A percentile compares a stretch with the other conserved stretches of the same genome.
Conservation (phyloP, 2,113 vertebrate genomes). For the Lonchura striata region DNA sequence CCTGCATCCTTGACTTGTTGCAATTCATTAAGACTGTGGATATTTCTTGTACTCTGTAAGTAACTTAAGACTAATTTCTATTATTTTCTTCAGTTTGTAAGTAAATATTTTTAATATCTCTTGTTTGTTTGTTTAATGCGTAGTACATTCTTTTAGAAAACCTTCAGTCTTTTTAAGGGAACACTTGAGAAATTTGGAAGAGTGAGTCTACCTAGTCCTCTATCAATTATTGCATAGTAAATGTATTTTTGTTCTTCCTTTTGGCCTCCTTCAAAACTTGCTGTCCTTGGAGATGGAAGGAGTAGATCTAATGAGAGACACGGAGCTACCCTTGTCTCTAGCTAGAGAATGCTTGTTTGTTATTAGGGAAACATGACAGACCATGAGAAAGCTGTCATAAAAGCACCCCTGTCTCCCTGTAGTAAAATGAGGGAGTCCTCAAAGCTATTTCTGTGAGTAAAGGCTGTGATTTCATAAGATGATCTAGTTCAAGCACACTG, state of each 20-base stretch:
- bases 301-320: neutral
- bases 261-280: neutral
- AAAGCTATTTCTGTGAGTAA: neutral
- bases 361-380: neutral
- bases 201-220: neutral
- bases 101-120: neutral
- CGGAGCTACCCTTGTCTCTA: neutral
- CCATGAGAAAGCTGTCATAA: neutral
- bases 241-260: neutral
- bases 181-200: neutral
- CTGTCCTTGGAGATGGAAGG: neutral
- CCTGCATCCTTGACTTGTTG: neutral
- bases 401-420: neutral
- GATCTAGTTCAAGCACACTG: neutral
- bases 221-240: neutral
- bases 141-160: neutral
- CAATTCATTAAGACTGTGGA: neutral
- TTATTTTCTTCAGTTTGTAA: neutral
- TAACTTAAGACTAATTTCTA: neutral
- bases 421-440: neutral
- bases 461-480: neutral
- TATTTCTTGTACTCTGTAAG: neutral
- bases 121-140: neutral
- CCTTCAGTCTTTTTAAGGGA: neutral
- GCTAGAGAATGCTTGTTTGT: neutral